Conservation (phyloP, 2,888 invertebrate species). For the Drosophila recens region DNA sequence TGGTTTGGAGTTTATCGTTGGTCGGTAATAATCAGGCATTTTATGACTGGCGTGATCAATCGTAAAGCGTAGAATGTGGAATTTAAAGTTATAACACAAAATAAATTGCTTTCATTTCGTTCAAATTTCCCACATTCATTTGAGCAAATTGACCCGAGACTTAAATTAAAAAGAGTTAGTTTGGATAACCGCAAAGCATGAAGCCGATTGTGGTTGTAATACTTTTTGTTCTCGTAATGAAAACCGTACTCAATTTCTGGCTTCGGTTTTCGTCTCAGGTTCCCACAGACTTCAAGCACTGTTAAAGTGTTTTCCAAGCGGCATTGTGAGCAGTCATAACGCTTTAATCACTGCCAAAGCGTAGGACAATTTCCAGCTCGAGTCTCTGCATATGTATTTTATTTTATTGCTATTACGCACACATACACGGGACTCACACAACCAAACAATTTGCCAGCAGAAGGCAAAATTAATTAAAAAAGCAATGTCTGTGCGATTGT, state of each 20-base stretch:
- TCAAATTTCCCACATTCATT: background rate
- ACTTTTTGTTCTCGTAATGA: background rate
- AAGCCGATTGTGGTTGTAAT: slow-evolving; percentile 23
- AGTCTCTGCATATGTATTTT: slow-evolving; percentile 55
- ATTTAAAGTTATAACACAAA: slow-evolving; percentile 6
- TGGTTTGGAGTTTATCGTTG: background rate
- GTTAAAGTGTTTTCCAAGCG: slow-evolving; percentile 36
- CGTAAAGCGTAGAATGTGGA: slow-evolving; percentile 1
- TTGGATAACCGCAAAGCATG: slow-evolving; percentile 10
- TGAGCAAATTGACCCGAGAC: slow-evolving; percentile 11
- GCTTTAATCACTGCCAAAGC: slow-evolving; percentile 72
- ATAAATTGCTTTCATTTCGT: background rate
- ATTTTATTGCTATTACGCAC: slow-evolving; percentile 63
- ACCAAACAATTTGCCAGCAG: slow-evolving; percentile 59
- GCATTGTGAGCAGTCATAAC: slow-evolving; percentile 54
- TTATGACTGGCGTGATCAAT: slow-evolving; percentile 5
- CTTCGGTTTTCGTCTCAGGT: slow-evolving; percentile 2
- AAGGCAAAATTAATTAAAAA: slow-evolving; percentile 76
- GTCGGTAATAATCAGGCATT: slow-evolving; percentile 13
- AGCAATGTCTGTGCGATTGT: slow-evolving; percentile 29
- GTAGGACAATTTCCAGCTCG: slow-evolving; percentile 44
- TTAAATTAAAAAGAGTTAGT: slow-evolving; percentile 17
- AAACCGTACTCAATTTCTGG: slow-evolving; percentile 4
- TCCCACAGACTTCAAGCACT: slow-evolving; percentile 12
- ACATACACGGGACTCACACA: slow-evolving; percentile 26